phyloP scores from a whole-genome alignment of 2,888 invertebrate genomes.

The Megaustenia siamemsis region DNA sequence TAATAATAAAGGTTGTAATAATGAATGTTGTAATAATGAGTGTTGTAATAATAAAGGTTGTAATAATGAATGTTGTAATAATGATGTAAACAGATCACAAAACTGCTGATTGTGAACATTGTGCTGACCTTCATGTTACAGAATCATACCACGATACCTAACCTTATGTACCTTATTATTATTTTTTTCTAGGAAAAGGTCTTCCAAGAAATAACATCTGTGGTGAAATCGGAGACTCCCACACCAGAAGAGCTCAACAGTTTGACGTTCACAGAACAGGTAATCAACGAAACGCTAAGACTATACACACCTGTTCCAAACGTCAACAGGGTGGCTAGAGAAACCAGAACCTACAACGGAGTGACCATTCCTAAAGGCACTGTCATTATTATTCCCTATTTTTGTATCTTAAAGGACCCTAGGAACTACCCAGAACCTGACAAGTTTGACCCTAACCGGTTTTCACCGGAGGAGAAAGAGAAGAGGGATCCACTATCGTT shows the following conservation, averaged over 20 bases:
- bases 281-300: constrained; percentile 33
- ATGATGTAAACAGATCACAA: too few relatives aligned
- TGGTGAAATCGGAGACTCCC: constrained; percentile 19
- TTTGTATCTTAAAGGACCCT: constrained; percentile 19
- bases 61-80: too few relatives aligned
- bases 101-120: too few relatives aligned
- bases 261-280: constrained; percentile 37
- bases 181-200: constrained; percentile 30
- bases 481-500: constrained; percentile 17
- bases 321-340: constrained; percentile 9
- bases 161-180: too few relatives aligned
- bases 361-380: constrained; percentile 16
- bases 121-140: too few relatives aligned
- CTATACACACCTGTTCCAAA: constrained; percentile 1
- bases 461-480: constrained; percentile 31
- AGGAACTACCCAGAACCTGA: constrained; percentile 24
- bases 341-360: constrained; percentile 24
- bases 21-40: too few relatives aligned
- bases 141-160: too few relatives aligned
- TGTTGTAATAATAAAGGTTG: too few relatives aligned
- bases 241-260: constrained; percentile 29
- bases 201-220: constrained; percentile 26
- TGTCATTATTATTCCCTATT: constrained; percentile 13
- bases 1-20: too few relatives aligned
- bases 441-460: constrained; percentile 18